Conservation (phyloP, 2,113 vertebrate species). For the Penelope pileata region DNA sequence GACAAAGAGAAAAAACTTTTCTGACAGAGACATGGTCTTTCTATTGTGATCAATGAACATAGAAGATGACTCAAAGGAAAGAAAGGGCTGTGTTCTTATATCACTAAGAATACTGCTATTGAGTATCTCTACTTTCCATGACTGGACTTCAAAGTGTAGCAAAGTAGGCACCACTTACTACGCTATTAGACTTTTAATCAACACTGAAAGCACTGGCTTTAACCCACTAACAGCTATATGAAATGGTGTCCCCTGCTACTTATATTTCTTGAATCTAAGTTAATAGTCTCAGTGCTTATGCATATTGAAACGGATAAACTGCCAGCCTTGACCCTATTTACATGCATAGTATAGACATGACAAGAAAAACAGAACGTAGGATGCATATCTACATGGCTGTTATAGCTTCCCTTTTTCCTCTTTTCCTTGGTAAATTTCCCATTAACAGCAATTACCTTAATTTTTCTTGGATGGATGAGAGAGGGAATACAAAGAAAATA, state of each 20-base stretch:
- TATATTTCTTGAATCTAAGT: neutral
- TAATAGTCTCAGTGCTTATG: neutral
- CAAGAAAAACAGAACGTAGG: neutral
- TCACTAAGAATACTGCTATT: neutral
- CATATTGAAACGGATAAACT: neutral
- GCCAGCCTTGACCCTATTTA: neutral
- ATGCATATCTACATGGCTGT: neutral
- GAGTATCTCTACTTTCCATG: neutral
- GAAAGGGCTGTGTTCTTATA: neutral
- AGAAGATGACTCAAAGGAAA: neutral
- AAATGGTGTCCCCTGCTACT: neutral
- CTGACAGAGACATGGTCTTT: neutral
- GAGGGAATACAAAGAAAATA: neutral
- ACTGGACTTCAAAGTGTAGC: neutral
- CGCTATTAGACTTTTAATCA: neutral
- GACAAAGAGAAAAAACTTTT: neutral
- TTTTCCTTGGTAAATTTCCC: neutral
- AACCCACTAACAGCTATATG: neutral
- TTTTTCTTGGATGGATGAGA: fast-evolving
- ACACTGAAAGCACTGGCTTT: neutral
- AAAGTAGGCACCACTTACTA: neutral
- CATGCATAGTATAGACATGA: neutral
- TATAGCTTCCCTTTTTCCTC: neutral
- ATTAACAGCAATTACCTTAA: neutral
- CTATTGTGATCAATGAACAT: neutral